phyloP scores from a whole-genome alignment of 2,888 invertebrate species.

The Gerris lacustris region DNA sequence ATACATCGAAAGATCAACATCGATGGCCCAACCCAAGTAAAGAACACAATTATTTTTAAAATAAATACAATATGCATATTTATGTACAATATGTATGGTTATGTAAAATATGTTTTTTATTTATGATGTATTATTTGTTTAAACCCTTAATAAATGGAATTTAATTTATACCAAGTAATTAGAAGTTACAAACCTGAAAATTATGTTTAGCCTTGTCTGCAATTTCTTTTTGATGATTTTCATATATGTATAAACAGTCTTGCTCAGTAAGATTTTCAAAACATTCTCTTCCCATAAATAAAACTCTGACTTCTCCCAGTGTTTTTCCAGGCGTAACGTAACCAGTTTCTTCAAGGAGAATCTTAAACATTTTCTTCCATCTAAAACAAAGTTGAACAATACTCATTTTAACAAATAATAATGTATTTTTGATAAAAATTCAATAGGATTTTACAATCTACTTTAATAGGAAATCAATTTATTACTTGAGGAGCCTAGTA shows the following conservation, averaged over 20 bases:
- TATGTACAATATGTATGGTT: too few relatives aligned
- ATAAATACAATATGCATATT: too few relatives aligned
- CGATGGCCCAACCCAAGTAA: too few relatives aligned
- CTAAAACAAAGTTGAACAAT: slow-evolving; percentile 39
- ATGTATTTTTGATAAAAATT: neutral
- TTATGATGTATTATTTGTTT: neutral
- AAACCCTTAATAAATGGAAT: neutral
- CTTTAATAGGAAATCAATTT: neutral
- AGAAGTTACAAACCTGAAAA: slow-evolving; percentile 51
- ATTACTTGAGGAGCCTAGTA: too few relatives aligned
- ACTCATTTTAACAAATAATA: neutral
- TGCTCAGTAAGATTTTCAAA: slow-evolving; percentile 82
- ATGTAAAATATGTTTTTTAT: too few relatives aligned
- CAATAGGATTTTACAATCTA: neutral
- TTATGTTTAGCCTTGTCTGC: slow-evolving; percentile 81
- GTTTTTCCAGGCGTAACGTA: slow-evolving; percentile 94
- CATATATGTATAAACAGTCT: slow-evolving; percentile 85
- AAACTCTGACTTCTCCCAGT: slow-evolving; percentile 73
- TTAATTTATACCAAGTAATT: neutral
- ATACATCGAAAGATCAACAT: too few relatives aligned
- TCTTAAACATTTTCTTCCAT: slow-evolving; percentile 88
- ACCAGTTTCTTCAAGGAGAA: slow-evolving; percentile 80
- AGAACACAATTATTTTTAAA: too few relatives aligned
- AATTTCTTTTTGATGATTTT: slow-evolving; percentile 81
- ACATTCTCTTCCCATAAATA: slow-evolving; percentile 88